Conservation (phyloP, 2,888 invertebrate genomes). For the Rosalia funebris region DNA sequence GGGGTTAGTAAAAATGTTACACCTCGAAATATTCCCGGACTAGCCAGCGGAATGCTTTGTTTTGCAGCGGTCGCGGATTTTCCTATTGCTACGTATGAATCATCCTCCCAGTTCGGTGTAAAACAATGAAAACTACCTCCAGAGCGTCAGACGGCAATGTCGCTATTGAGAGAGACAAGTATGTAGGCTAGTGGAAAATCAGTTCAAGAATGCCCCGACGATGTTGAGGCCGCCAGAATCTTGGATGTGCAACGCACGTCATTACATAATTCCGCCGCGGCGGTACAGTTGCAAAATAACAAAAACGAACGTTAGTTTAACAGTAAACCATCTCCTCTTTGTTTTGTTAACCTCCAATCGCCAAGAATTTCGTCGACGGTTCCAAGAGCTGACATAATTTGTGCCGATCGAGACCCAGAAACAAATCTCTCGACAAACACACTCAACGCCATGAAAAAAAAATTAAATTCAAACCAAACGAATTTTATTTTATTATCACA, state of each 20-base stretch:
- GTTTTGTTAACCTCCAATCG: conserved; percentile 12
- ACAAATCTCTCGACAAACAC: conserved; percentile 35
- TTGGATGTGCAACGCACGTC: conserved; percentile 34
- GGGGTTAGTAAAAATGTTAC: not conserved
- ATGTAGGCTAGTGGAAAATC: conserved; percentile 62
- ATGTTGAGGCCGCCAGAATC: conserved; percentile 33
- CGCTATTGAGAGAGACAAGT: conserved; percentile 46
- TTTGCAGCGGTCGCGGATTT: conserved; percentile 31
- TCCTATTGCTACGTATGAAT: conserved; percentile 40
- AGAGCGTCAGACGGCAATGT: not conserved
- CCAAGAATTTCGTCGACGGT: conserved; percentile 15
- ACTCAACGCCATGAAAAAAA: not conserved
- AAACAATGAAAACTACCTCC: conserved; percentile 35
- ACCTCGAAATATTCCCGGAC: conserved; percentile 6
- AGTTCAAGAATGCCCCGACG: conserved; percentile 51
- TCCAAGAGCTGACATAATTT: conserved; percentile 16
- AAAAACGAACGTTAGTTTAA: conserved; percentile 19
- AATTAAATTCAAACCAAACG: not conserved
- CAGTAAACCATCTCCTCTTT: conserved; percentile 18
- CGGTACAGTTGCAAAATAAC: conserved; percentile 27
- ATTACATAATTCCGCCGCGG: conserved; percentile 41
- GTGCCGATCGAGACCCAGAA: conserved; percentile 36
- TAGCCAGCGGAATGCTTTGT: conserved; percentile 2
- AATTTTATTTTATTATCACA: not conserved
- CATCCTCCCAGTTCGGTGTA: conserved; percentile 31